Evolutionary conservation across 2,888 invertebrate species (phyloP), one percentile per base, ranked within the genome.

Genomic region (Rhodophaea formosa): DNA sequence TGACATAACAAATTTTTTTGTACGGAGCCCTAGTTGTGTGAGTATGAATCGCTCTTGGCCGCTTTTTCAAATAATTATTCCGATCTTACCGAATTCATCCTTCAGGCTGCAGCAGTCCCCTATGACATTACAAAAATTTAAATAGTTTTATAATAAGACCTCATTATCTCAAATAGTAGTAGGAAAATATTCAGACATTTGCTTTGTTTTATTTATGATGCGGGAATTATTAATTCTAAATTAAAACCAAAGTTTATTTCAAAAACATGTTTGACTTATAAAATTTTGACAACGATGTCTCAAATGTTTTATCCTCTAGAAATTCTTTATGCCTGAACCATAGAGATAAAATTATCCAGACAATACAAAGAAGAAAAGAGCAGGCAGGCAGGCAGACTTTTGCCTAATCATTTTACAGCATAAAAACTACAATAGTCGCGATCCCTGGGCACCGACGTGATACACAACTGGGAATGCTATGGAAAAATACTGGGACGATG

Each of bases 231-330:
- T 39, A 12, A 39, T 39, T 39, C 12, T 35, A n/a, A 35, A 35
- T 44, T 44, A 10, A 15, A 44, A 12, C 15, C 15, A 45, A 43
- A 30, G 30, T 54, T 45, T 35, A 46, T 12, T 32, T 16, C 12
- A 14, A 53, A 43, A 45, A 35, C 54, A 45, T 32, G 16, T 45
- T 45, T 45, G 43, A 44, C 45, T 35, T 35, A n/a, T n/a, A 16
- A 45, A 55, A 55, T 55, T 57, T 49, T 64, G 59, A 62, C 62
- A 61, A 57, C 53, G 59, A 62, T 62, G 23, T 23, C 23, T 23
- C 5, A 23, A 52, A 7, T 8, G 16, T 14, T 43, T 23, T 23
- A 15, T 29, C 8, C 7, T 17, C 10, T 5, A 10, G 29, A 1
- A 23, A 29, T 53, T 43, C 42, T 53, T 32, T 32, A 32, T 49